Base-by-base conservation (phyloP, 2,888 invertebrate species). In the Willowsia nigromaculata region DNA sequence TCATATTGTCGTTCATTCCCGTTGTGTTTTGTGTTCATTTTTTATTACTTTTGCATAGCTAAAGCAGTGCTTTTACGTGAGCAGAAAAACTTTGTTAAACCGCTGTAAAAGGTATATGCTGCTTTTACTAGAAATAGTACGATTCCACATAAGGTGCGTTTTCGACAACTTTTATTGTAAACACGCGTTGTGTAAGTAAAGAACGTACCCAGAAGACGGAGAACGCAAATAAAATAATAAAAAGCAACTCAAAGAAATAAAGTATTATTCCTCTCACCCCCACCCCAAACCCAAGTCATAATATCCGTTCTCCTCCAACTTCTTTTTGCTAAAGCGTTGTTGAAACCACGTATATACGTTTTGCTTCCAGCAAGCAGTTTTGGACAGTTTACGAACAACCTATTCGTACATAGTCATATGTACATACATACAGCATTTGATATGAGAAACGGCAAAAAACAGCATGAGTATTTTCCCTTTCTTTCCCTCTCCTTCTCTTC, bases 231-330 rank as follows among this genome's bases (percentile, higher is more conserved):
- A 50, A 50, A 76, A 76, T 30, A 47, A 30, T 50, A 76, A 76
- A 50, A 76, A 76, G 30, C 30, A 50, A n/a, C 53, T 50, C 47
- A 76, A 30, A 47, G 47, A 30, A 50, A 76, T 47, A 76, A 27
- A 27, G 47, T 76, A 50, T 76, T 76, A 50, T 76, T 76, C n/a
- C 76, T 27, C 50, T 47, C 53, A 43, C 71, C 50, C 74, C 78
- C 78, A 78, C 78, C 78, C 47, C 53, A 30, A 53, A 27, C 53
- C 53, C 33, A 78, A 56, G 78, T 53, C 53, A 78, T 37, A 78
- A 56, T 56, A 78, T 78, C 40, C 78, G 53, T 50, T 76, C 25
- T 13, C n/a, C 27, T 47, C 27, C 15, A 15, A 74, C 47, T 74
- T 50, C 30, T 74, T 22, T 71, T 18, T 5, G n/a, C 68, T 68